Percentiles rank a stretch among this genome's conserved stretches.
Evolutionary conservation across 2,888 invertebrate genomes (phyloP).

Genomic region (Notodromas monacha): DNA sequence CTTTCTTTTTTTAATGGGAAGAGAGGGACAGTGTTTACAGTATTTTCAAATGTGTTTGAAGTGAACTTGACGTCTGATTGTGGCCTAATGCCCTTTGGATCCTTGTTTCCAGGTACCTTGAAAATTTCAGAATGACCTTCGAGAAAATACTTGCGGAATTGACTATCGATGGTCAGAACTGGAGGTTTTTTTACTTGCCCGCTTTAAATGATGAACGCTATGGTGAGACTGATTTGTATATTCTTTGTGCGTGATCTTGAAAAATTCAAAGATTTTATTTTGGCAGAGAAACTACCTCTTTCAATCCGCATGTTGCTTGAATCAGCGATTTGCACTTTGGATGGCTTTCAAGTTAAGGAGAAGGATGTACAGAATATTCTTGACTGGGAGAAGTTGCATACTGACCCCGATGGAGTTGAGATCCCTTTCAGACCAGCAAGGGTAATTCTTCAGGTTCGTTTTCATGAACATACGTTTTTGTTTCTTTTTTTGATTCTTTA

Average conservation of each 20-base stretch:
- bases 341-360: conserved; percentile 58
- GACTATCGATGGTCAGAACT: conserved; percentile 25
- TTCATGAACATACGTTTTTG: not conserved
- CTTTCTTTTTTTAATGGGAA: no score
- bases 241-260: conserved; percentile 6
- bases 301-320: conserved; percentile 72
- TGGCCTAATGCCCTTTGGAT: no score
- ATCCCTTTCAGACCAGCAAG: conserved; percentile 83
- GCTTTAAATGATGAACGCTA: conserved; percentile 35
- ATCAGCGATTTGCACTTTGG: conserved; percentile 81
- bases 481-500: conserved; percentile 5
- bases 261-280: no score
- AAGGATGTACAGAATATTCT: conserved; percentile 60
- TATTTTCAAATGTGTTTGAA: no score
- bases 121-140: no score
- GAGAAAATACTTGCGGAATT: no score
- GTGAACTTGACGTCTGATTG: no score
- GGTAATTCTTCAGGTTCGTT: conserved; percentile 57
- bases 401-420: conserved; percentile 35
- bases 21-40: no score
- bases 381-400: conserved; percentile 48
- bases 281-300: conserved; percentile 36
- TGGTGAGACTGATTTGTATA: conserved; percentile 25
- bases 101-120: no score
- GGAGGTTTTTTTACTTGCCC: conserved; percentile 43